These are phyloP conservation scores for Arremon aurantiirostris DNA, from an alignment of 2,797 vertebrate genomes.

Conservation along the genomic window DNA sequence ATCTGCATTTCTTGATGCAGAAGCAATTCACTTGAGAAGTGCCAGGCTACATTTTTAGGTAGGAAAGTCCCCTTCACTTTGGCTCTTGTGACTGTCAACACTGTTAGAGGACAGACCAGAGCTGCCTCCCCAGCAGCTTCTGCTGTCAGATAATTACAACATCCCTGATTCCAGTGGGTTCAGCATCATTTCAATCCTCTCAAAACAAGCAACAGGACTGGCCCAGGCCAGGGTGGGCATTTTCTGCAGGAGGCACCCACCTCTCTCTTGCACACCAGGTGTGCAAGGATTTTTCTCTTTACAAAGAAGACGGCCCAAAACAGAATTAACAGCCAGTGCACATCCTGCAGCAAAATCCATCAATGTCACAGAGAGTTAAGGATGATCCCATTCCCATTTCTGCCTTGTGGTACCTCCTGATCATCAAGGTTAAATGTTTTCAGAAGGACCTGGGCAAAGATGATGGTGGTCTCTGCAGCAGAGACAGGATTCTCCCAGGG, in stretches of 20 bases:
- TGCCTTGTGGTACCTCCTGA: background rate
- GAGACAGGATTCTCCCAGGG: background rate
- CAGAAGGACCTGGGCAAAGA: background rate
- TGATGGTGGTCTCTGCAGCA: background rate
- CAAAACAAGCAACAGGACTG: background rate
- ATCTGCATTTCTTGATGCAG: background rate
- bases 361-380: rapidly evolving
- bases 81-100: background rate
- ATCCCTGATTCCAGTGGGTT: rapidly evolving
- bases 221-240: background rate
- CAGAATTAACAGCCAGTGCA: background rate
- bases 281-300: background rate
- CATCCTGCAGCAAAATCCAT: background rate
- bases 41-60: background rate
- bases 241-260: background rate
- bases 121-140: background rate
- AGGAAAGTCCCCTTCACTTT: background rate
- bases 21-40: background rate
- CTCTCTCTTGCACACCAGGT: background rate
- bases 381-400: background rate
- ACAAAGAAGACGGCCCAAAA: background rate
- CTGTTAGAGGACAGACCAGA: background rate
- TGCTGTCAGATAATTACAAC: background rate
- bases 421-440: rapidly evolving
- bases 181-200: background rate